Percentiles rank a stretch among this genome's conserved stretches.
Conservation (phyloP, 2,113 vertebrate genomes). For the Ploceus nigricollis region DNA sequence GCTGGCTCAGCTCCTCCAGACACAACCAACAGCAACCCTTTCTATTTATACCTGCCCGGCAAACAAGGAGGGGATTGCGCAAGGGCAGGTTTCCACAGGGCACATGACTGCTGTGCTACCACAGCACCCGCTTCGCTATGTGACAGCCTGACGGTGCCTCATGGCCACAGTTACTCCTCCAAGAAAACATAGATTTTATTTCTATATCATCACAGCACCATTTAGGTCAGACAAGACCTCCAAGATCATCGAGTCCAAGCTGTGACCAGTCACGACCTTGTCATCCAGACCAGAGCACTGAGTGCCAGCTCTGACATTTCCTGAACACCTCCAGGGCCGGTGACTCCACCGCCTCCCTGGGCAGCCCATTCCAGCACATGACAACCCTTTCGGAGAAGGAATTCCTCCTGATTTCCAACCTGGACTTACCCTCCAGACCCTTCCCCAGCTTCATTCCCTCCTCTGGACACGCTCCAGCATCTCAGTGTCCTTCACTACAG, state of each 20-base stretch:
- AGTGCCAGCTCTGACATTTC: neutral
- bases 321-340: neutral
- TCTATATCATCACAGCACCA: no score
- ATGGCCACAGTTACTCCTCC: neutral
- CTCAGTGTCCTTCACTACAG: neutral
- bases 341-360: neutral
- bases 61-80: neutral
- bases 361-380: neutral
- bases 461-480: neutral
- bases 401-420: neutral
- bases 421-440: neutral
- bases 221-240: neutral
- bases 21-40: neutral
- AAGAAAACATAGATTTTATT: neutral
- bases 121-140: neutral
- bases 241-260: neutral
- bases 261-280: neutral
- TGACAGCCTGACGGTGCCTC: accelerated
- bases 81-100: constrained; percentile 1
- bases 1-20: neutral
- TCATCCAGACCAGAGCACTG: neutral
- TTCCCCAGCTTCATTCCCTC: neutral
- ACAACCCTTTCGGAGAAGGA: neutral
- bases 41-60: constrained; percentile 15
- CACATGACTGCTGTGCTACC: neutral